These are phyloP conservation scores for Microtus ochrogaster DNA, from an alignment of 2,113 vertebrate genomes.

Conservation along the genomic window DNA sequence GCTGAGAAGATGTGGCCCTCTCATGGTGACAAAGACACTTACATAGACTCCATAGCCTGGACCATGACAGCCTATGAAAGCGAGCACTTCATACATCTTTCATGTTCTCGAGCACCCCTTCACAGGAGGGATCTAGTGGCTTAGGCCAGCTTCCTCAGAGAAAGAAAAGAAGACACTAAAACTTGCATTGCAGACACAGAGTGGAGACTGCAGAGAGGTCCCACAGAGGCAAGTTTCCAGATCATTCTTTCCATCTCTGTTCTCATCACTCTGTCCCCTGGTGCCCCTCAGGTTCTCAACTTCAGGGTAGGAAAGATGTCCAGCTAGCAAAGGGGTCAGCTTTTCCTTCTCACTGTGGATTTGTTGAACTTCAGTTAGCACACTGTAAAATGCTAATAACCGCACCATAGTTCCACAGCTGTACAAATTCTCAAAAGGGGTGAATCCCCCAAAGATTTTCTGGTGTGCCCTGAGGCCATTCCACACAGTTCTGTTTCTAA, in stretches of 20 bases:
- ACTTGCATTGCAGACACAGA: background rate
- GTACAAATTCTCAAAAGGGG: background rate
- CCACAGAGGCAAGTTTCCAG: background rate
- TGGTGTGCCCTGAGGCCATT: background rate
- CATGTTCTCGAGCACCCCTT: background rate
- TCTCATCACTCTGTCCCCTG: fast-evolving
- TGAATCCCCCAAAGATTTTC: background rate
- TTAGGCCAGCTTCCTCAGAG: background rate
- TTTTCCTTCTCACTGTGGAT: background rate
- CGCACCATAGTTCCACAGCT: background rate
- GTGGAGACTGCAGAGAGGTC: background rate
- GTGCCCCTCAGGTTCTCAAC: background rate
- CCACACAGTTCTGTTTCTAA: background rate
- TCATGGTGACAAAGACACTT: background rate
- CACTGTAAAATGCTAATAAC: background rate
- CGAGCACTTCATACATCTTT: conserved; percentile 55
- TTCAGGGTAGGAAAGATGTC: background rate
- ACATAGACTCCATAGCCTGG: background rate
- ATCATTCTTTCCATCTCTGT: background rate
- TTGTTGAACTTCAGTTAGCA: background rate
- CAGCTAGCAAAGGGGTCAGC: background rate
- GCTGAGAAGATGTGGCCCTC: background rate
- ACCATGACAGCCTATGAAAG: conserved; percentile 25
- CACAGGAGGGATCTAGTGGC: background rate
- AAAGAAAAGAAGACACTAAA: background rate